phyloP scores from a whole-genome alignment of 2,113 vertebrate species.

The Apaloderma vittatum region DNA sequence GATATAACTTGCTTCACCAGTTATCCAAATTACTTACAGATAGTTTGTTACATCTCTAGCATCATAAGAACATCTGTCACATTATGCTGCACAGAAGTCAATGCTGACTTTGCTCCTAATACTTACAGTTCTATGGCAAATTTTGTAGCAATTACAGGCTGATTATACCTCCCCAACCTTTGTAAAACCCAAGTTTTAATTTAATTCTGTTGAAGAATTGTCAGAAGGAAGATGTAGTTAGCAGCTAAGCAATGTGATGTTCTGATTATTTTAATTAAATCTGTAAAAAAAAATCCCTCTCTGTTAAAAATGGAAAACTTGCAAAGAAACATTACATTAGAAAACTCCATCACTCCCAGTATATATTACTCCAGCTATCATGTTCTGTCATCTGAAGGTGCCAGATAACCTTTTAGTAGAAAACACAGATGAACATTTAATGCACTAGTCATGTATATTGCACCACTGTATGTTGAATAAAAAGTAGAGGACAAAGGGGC shows the following conservation, averaged over 20 bases:
- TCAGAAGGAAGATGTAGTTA: background rate
- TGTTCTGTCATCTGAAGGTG: background rate
- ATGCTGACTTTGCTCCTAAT: background rate
- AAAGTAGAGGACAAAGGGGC: background rate
- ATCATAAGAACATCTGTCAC: conserved; percentile 63
- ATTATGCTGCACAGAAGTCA: conserved; percentile 14
- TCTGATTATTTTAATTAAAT: background rate
- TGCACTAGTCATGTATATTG: background rate
- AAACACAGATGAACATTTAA: background rate
- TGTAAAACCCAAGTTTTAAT: background rate
- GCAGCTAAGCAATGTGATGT: background rate
- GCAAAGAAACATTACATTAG: background rate
- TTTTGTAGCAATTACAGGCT: background rate
- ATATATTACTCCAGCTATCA: background rate
- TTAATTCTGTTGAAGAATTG: background rate
- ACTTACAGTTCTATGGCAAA: background rate
- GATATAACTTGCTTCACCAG: conserved; percentile 59
- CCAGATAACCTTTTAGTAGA: background rate
- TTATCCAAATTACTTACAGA: conserved; percentile 64
- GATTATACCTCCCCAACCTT: background rate
- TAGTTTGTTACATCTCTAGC: conserved; percentile 32
- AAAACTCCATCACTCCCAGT: background rate
- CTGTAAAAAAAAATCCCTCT: rapidly evolving
- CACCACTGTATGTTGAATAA: background rate
- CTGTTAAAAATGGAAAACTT: background rate